phyloP scores from a whole-genome alignment of 2,797 vertebrate species.

The Chiloscyllium punctatum region DNA sequence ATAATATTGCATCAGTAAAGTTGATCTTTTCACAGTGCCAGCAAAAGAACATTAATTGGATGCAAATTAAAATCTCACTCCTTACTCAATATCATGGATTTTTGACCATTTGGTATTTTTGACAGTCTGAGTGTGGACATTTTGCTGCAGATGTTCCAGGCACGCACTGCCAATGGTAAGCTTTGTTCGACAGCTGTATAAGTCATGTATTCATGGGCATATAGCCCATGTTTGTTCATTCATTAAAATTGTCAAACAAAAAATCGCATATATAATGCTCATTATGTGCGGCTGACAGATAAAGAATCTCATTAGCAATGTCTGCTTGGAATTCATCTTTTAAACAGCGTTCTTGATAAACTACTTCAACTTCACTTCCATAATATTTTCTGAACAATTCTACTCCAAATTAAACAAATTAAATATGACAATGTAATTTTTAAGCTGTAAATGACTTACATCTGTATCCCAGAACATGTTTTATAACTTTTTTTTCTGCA shows the following conservation, averaged over 20 bases:
- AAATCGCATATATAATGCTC: not conserved
- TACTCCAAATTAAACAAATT: not conserved
- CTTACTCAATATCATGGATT: not conserved
- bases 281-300: not conserved
- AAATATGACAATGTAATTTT: not conserved
- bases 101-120: not conserved
- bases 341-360: not conserved
- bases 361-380: not conserved
- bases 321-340: not conserved
- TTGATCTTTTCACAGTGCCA: not conserved
- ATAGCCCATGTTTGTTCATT: not conserved
- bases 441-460: not conserved
- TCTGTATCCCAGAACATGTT: not conserved
- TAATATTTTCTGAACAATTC: too few relatives aligned
- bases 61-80: constrained; percentile 17
- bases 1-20: not conserved
- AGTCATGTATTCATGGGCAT: not conserved
- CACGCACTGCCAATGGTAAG: not conserved
- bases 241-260: not conserved
- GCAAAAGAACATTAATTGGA: not conserved
- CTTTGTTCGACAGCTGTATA: not conserved
- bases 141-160: not conserved
- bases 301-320: not conserved
- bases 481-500: not conserved
- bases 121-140: not conserved